A percentile compares a stretch with the other conserved stretches of the same genome.
phyloP scores from a whole-genome alignment of 2,888 invertebrate species.

The Empis livida region DNA sequence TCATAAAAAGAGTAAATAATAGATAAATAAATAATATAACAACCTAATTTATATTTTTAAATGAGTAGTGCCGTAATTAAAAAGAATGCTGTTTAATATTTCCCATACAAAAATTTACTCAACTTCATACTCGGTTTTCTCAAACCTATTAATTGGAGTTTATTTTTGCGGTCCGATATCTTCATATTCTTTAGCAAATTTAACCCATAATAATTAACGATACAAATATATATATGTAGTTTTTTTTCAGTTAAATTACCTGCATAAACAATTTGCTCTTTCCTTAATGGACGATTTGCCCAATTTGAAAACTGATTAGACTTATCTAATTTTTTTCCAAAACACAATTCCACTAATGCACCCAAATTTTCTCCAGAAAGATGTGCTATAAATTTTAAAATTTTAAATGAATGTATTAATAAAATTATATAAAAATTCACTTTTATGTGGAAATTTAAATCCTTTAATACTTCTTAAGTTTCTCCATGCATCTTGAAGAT shows the following conservation, averaged over 20 bases:
- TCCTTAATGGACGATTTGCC: slow-evolving; percentile 69
- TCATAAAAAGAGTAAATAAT: too few relatives aligned
- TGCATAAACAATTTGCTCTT: slow-evolving; percentile 69
- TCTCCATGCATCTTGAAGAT: slow-evolving; percentile 46
- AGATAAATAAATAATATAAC: too few relatives aligned
- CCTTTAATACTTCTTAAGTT: slow-evolving; percentile 40
- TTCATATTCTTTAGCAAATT: neutral
- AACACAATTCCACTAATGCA: slow-evolving; percentile 59
- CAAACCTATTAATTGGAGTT: too few relatives aligned
- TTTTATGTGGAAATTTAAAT: slow-evolving; percentile 43
- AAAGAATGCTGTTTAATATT: too few relatives aligned
- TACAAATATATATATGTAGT: neutral
- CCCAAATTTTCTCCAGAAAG: slow-evolving; percentile 52
- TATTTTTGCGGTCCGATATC: too few relatives aligned
- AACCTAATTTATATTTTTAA: too few relatives aligned
- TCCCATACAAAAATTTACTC: too few relatives aligned
- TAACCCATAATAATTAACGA: neutral
- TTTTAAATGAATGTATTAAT: neutral
- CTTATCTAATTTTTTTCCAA: slow-evolving; percentile 67
- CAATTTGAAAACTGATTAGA: slow-evolving; percentile 87
- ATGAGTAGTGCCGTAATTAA: too few relatives aligned
- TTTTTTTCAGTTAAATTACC: slow-evolving; percentile 25
- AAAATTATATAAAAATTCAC: slow-evolving; percentile 17
- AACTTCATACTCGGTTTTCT: too few relatives aligned
- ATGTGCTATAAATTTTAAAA: neutral